Evolutionary conservation across 2,888 invertebrate species (phyloP), one percentile per base, ranked within the genome.

Genomic region (Agapostemon virescens): DNA sequence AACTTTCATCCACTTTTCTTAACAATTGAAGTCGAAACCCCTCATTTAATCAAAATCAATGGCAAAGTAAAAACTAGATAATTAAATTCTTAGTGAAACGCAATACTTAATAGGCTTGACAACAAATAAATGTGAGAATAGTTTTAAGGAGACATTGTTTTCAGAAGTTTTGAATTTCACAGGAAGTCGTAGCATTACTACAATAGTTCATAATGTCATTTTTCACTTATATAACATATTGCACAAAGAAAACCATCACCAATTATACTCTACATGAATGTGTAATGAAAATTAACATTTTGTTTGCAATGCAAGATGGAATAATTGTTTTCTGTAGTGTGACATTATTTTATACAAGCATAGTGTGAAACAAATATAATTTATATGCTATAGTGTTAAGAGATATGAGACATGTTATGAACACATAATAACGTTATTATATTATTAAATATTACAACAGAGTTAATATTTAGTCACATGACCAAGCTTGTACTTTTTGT

Each of bases 151-250:
- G 49, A 72, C 33, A 71, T 74, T 69, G 49, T 36, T 69, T 66
- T 75, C 49, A 80, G 81, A 80, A 75, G 81, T 75, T 80, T 81
- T 73, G 42, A 73, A 76, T 81, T 80, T 80, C 76, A 76, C 81
- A 73, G 81, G 81, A 81, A 75, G 75, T 81, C 72, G 61, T 66
- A 55, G 61, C 42, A 63, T 72, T 20, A n/a, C 42, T 17, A 69
- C 33, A 36, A n/a, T 55, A 38, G 17, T 61, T 20, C 6, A n/a
- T 68, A 33, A 38, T 58, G 11, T 79, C 30, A 15, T 26, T 13
- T 74, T 71, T 55, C 23, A 26, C 7, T 64, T 61, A 26, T 55
- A 33, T 26, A 55, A 79, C 69, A 64, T 75, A 69, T 79, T 68
- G 58, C 70, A 63, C 38, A 82, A 82, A 69, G 75, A 40, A 33